Evolutionary conservation across 2,113 vertebrate species (phyloP).

Genomic region (Rattus rattus): DNA sequence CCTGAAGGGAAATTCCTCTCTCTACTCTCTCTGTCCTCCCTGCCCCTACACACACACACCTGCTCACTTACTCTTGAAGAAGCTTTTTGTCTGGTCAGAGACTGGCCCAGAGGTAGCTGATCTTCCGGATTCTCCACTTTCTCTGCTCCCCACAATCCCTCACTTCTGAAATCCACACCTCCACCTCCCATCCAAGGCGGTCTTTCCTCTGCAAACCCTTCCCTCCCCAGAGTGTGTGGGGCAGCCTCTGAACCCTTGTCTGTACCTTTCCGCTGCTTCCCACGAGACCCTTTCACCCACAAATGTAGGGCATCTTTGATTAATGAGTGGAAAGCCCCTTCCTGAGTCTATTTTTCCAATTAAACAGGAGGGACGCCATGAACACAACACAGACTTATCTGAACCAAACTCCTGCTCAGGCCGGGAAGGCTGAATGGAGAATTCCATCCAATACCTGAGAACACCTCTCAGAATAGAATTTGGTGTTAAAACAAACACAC

Average conservation of each 20-base stretch:
- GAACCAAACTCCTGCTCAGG: not conserved
- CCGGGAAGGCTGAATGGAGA: not conserved
- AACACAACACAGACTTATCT: not conserved
- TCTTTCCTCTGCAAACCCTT: not conserved
- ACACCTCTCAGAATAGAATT: not conserved
- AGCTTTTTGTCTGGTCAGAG: not conserved
- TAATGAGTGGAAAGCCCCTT: not conserved
- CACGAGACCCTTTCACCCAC: rapidly evolving
- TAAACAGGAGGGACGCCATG: not conserved
- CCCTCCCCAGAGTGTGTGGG: too few species aligned
- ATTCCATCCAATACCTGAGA: not conserved
- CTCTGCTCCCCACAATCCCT: rapidly evolving
- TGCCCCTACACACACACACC: too few species aligned
- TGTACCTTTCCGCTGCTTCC: not conserved
- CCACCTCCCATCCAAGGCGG: not conserved
- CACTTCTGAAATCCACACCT: rapidly evolving
- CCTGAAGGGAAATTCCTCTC: not conserved
- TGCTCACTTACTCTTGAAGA: not conserved
- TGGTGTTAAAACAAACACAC: not conserved
- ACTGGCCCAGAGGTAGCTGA: too few species aligned
- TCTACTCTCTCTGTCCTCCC: rapidly evolving
- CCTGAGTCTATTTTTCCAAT: slow-evolving; percentile 24
- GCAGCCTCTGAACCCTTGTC: not conserved
- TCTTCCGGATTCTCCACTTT: not conserved
- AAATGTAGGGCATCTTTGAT: not conserved